Evolutionary conservation across 1,140 invertebrate species (phyloP).

Genomic region (Hormaphis cornu): DNA sequence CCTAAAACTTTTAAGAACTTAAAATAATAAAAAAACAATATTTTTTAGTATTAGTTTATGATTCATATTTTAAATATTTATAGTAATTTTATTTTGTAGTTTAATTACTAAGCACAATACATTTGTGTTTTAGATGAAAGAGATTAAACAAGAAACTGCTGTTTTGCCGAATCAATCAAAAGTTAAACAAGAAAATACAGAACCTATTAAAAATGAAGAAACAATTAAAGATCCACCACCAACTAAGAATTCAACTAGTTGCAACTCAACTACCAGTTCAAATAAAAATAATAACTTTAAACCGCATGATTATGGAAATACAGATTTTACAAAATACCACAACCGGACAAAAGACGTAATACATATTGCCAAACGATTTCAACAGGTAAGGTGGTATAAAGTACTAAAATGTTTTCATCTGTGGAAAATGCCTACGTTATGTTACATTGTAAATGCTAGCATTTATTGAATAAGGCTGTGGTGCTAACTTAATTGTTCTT

Average conservation of each 20-base stretch:
- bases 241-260: not conserved
- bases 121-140: not conserved
- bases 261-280: not conserved
- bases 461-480: too few relatives aligned
- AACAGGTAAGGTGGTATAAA: too few relatives aligned
- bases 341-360: constrained; percentile 20
- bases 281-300: constrained; percentile 1
- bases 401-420: too few relatives aligned
- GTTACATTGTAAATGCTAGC: too few relatives aligned
- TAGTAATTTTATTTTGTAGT: too few relatives aligned
- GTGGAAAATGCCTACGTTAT: too few relatives aligned
- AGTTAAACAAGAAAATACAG: not conserved
- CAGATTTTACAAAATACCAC: constrained; percentile 5
- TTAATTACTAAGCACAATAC: too few relatives aligned
- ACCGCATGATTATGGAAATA: not conserved
- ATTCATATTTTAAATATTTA: too few relatives aligned
- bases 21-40: too few relatives aligned
- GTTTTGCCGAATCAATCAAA: not conserved
- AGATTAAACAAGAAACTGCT: not conserved
- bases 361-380: not conserved
- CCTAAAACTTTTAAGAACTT: too few relatives aligned
- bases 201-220: not conserved
- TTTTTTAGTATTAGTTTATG: too few relatives aligned
- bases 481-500: too few relatives aligned
- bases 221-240: not conserved